A percentile compares a stretch with the other conserved stretches of the same genome.
Conservation (phyloP, 1,140 invertebrate species). For the Dryas iulia region DNA sequence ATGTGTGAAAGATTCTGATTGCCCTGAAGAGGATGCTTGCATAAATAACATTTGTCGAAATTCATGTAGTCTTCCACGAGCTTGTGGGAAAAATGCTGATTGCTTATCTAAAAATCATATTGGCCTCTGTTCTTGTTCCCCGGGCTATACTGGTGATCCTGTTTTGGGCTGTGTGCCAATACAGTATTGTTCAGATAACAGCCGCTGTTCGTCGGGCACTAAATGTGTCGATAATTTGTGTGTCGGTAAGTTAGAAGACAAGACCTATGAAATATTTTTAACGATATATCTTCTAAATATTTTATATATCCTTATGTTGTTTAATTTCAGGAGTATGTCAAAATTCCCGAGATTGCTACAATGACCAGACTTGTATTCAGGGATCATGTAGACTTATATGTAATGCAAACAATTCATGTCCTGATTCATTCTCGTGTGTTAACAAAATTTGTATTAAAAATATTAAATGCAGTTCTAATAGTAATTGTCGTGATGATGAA, state of each 20-base stretch:
- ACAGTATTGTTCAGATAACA: constrained; percentile 88
- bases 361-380: constrained; percentile 90
- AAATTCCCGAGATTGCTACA: constrained; percentile 89
- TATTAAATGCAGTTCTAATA: constrained; percentile 85
- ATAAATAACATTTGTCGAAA: constrained; percentile 89
- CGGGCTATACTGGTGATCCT: constrained; percentile 92
- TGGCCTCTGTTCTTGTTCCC: constrained; percentile 89
- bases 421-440: constrained; percentile 89
- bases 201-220: constrained; percentile 89
- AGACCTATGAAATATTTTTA: background rate
- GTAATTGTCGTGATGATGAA: constrained; percentile 84
- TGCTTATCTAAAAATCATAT: constrained; percentile 87
- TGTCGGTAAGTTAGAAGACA: constrained; percentile 79
- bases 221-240: constrained; percentile 91
- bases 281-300: background rate
- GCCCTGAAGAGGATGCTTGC: constrained; percentile 85
- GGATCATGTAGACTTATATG: constrained; percentile 90
- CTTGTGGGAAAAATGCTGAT: constrained; percentile 89
- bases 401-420: constrained; percentile 87
- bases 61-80: constrained; percentile 89
- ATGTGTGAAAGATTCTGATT: constrained; percentile 90
- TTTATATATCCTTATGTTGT: constrained; percentile 18
- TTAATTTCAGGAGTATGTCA: constrained; percentile 83
- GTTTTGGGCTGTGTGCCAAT: constrained; percentile 89
- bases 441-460: constrained; percentile 92